phyloP scores from a whole-genome alignment of 2,797 vertebrate species.

The Echiichthys vipera region DNA sequence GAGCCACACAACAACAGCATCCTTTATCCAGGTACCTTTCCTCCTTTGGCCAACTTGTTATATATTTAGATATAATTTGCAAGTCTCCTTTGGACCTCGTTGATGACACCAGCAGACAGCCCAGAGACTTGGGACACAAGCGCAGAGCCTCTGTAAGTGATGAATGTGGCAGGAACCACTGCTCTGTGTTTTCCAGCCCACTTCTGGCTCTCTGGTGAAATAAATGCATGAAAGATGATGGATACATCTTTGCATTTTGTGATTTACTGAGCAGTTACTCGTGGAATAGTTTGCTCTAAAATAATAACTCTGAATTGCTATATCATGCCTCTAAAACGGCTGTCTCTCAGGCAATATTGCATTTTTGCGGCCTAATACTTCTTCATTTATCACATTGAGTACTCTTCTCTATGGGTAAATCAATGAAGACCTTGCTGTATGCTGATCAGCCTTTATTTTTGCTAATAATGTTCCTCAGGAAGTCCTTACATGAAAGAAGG shows the following conservation, averaged over 20 bases:
- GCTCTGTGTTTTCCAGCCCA: conserved; percentile 32
- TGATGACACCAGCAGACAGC: conserved; percentile 23
- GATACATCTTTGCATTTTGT: conserved; percentile 52
- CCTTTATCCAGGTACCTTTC: conserved; percentile 35
- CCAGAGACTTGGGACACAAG: conserved; percentile 11
- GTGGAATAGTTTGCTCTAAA: conserved; percentile 63
- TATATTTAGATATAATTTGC: conserved; percentile 59
- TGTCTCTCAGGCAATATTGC: conserved; percentile 48
- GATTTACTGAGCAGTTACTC: conserved; percentile 60
- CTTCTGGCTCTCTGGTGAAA: conserved; percentile 39
- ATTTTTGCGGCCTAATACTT: conserved; percentile 51
- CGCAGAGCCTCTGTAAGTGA: conserved; percentile 13
- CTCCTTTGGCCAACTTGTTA: conserved; percentile 35
- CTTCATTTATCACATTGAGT: conserved; percentile 58
- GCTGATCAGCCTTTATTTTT: conserved; percentile 63
- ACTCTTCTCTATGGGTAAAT: conserved; percentile 52
- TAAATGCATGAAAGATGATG: conserved; percentile 56
- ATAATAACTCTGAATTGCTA: conserved; percentile 65
- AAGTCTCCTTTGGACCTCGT: conserved; percentile 42
- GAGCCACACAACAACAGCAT: conserved; percentile 18
- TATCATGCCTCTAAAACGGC: conserved; percentile 52
- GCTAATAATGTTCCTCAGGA: conserved; percentile 47
- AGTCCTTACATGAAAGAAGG: conserved; percentile 47
- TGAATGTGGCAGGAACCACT: conserved; percentile 40
- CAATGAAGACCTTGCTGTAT: conserved; percentile 47